These are phyloP conservation scores for Strigops habroptila DNA, from an alignment of 2,113 vertebrate genomes.

Conservation along the genomic window DNA sequence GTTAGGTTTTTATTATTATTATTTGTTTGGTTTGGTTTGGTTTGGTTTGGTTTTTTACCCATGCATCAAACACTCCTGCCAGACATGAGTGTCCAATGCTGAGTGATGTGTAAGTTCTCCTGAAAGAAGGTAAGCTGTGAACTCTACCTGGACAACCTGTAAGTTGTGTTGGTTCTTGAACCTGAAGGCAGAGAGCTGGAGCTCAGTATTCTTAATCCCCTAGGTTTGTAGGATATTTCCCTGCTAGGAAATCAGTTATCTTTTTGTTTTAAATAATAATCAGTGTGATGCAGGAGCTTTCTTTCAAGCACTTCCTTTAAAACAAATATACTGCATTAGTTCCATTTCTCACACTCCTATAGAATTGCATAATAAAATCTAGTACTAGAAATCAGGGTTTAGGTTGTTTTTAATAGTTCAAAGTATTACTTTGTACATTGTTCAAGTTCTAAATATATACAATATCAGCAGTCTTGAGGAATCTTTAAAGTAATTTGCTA, in stretches of 20 bases:
- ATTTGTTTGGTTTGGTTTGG: too few relatives aligned
- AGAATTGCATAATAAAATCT: constrained; percentile 64
- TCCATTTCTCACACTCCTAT: constrained; percentile 59
- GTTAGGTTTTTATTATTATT: too few relatives aligned
- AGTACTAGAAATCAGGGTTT: constrained; percentile 65
- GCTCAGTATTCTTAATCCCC: neutral
- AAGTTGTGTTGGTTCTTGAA: neutral
- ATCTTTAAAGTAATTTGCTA: constrained; percentile 76
- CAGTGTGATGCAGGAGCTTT: constrained; percentile 47
- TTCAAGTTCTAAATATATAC: constrained; percentile 70
- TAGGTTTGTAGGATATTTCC: constrained; percentile 6
- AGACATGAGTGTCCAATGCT: neutral
- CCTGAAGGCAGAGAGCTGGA: neutral
- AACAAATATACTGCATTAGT: constrained; percentile 55
- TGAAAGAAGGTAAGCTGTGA: constrained; percentile 53
- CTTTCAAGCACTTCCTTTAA: constrained; percentile 69
- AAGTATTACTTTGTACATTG: constrained; percentile 72
- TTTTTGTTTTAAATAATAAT: constrained; percentile 19
- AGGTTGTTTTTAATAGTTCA: constrained; percentile 64
- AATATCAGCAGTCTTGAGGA: constrained; percentile 70
- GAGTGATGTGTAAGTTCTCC: neutral
- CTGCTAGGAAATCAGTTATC: constrained; percentile 14
- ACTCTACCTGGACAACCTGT: neutral
- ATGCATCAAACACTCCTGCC: constrained; percentile 33
- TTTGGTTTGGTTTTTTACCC: neutral